Percentiles rank a stretch among this genome's conserved stretches.
phyloP scores from a whole-genome alignment of 2,113 vertebrate species.

The Festucalex cinctus region DNA sequence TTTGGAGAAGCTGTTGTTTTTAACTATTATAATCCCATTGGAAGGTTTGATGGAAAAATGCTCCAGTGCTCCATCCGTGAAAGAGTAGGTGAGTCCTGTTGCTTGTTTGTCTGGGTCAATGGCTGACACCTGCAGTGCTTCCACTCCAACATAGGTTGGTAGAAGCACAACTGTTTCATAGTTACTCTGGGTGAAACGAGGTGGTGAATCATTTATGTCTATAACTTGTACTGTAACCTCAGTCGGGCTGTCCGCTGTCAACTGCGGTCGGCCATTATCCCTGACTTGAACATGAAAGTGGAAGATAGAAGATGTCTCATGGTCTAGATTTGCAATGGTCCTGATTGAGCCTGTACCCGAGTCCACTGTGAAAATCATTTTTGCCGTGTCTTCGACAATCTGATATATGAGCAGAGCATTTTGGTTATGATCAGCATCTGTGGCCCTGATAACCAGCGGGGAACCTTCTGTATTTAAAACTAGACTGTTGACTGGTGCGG shows the following conservation, averaged over 20 bases:
- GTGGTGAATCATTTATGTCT: slow-evolving; percentile 94
- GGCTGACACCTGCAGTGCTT: slow-evolving; percentile 86
- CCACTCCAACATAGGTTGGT: slow-evolving; percentile 89
- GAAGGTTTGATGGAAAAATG: slow-evolving; percentile 83
- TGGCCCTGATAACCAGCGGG: slow-evolving; percentile 88
- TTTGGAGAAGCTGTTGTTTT: slow-evolving; percentile 86
- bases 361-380: slow-evolving; percentile 91
- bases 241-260: slow-evolving; percentile 87
- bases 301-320: slow-evolving; percentile 85
- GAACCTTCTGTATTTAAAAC: slow-evolving; percentile 78
- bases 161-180: slow-evolving; percentile 89
- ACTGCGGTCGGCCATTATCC: slow-evolving; percentile 87
- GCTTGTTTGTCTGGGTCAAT: slow-evolving; percentile 86
- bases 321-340: slow-evolving; percentile 89
- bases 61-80: slow-evolving; percentile 82
- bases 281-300: slow-evolving; percentile 91
- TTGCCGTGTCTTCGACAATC: slow-evolving; percentile 91
- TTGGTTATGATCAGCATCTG: slow-evolving; percentile 88
- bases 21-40: slow-evolving; percentile 85
- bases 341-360: slow-evolving; percentile 92
- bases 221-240: slow-evolving; percentile 89
- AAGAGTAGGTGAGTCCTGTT: slow-evolving; percentile 82
- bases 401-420: slow-evolving; percentile 92
- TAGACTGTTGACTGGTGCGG: slow-evolving; percentile 85
- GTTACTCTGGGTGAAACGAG: slow-evolving; percentile 82